A percentile compares a stretch with the other conserved stretches of the same genome.
phyloP scores from a whole-genome alignment of 2,888 invertebrate species.

The Ypsolopha scabrella region DNA sequence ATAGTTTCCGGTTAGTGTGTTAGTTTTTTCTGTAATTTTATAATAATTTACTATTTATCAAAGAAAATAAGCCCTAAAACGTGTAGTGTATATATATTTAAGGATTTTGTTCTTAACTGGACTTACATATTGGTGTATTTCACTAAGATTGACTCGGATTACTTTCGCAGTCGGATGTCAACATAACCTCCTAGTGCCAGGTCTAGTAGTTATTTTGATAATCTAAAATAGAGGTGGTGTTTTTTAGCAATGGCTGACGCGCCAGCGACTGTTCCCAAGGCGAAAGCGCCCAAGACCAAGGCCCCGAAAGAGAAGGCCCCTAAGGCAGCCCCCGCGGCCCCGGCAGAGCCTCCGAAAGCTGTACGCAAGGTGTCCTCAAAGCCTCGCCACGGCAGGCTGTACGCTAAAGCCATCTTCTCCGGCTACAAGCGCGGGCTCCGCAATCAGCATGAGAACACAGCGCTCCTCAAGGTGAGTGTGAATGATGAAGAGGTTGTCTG shows the following conservation, averaged over 20 bases:
- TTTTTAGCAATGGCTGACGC: slow-evolving; percentile 75
- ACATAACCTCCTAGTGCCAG: slow-evolving; percentile 47
- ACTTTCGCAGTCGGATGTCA: slow-evolving; percentile 38
- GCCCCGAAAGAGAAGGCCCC: slow-evolving; percentile 68
- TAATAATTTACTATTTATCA: slow-evolving; percentile 11
- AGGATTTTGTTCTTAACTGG: slow-evolving; percentile 12
- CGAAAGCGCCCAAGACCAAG: slow-evolving; percentile 68
- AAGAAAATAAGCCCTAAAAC: slow-evolving; percentile 23
- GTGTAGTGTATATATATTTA: slow-evolving; percentile 10
- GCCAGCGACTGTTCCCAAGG: slow-evolving; percentile 66
- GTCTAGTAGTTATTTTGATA: slow-evolving; percentile 7
- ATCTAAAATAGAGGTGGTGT: slow-evolving; percentile 9
- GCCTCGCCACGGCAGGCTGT: slow-evolving; percentile 85
- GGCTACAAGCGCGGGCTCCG: slow-evolving; percentile 95
- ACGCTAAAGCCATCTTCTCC: slow-evolving; percentile 97
- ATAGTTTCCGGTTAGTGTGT: slow-evolving; percentile 53
- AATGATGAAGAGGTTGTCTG: too few relatives aligned
- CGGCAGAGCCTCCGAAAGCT: slow-evolving; percentile 64
- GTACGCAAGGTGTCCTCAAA: slow-evolving; percentile 60
- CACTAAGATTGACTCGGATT: slow-evolving; percentile 41
- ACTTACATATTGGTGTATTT: slow-evolving; percentile 24
- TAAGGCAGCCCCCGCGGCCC: slow-evolving; percentile 66
- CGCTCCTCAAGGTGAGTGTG: slow-evolving; percentile 81
- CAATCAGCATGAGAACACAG: slow-evolving; percentile 98
- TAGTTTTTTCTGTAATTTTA: slow-evolving; percentile 20